These are phyloP conservation scores for Synchiropus splendidus DNA, from an alignment of 2,113 vertebrate species.

Conservation along the genomic window DNA sequence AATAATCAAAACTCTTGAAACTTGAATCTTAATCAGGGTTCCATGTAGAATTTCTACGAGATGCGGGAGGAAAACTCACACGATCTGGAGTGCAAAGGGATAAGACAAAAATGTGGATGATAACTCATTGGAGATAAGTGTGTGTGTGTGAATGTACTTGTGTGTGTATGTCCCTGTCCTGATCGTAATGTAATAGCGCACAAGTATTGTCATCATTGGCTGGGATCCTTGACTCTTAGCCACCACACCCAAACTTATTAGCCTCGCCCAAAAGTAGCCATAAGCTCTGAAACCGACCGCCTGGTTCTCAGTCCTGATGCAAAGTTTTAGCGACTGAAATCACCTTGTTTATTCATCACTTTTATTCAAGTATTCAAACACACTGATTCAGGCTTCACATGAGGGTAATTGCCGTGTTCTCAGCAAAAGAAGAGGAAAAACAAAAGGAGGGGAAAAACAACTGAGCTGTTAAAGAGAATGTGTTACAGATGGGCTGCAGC, in stretches of 20 bases:
- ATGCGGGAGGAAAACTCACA: constrained; percentile 29
- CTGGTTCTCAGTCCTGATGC: constrained; percentile 16
- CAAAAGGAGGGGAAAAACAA: constrained; percentile 58
- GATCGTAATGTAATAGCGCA: constrained; percentile 19
- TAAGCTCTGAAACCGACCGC: constrained; percentile 19
- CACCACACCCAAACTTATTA: constrained; percentile 54
- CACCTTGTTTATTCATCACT: no score
- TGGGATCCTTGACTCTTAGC: constrained; percentile 26
- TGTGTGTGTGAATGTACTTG: constrained; percentile 6
- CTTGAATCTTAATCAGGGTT: constrained; percentile 40
- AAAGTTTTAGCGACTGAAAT: no score
- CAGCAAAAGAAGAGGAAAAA: constrained; percentile 50
- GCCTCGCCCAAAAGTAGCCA: constrained; percentile 30
- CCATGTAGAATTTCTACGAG: constrained; percentile 37
- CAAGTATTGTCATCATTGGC: constrained; percentile 49
- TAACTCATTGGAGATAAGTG: constrained; percentile 25
- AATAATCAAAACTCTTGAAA: constrained; percentile 63
- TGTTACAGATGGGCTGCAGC: constrained; percentile 64
- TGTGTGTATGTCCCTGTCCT: constrained; percentile 2
- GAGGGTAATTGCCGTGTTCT: constrained; percentile 44
- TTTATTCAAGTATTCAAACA: constrained; percentile 19
- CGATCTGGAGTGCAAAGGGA: constrained; percentile 14
- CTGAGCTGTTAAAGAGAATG: constrained; percentile 64
- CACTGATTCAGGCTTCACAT: constrained; percentile 31
- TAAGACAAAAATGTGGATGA: constrained; percentile 9